Base-by-base conservation (phyloP, 2,797 vertebrate genomes). In the Sardinella longiceps region DNA sequence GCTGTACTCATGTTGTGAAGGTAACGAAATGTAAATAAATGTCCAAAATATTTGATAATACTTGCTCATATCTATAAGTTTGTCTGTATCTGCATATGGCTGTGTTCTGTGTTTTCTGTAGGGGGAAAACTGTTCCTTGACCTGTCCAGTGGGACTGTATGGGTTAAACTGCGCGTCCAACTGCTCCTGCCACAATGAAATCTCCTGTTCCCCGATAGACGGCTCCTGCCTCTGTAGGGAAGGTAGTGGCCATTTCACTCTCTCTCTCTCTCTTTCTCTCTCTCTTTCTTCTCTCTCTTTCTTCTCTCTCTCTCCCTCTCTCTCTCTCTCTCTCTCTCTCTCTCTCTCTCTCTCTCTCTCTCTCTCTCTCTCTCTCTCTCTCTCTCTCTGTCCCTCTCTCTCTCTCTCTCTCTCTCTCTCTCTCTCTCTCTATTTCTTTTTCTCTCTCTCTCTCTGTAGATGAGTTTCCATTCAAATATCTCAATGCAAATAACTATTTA, bases 161-260 rank as follows among this genome's bases (percentile, higher is more conserved):
- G 98, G 98, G 39, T 91, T 94, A 85, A 98, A 97, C 90, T 99
- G 98, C 92, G 96, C 96, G 0, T 98, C 95, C 0, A 90, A 96
- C 48, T 99, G 98, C 86, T 94, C 93, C 91, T 99, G 98, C 92
- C 94, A 93, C 87, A 98, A 99, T 0, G 94, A 95, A 0, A 97
- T 96, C 0, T 87, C 93, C 39, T 99, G 98, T 90, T 98, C 96
- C 84, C 96, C 97, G 0, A 90, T 95, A 63, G 97, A 99, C 1
- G 98, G 98, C 25, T 96, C 96, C 86, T 99, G 98, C 87, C 90
- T 96, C 90, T 99, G 98, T 95, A 97, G 90, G 91, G 97, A 98
- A 96, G 98, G 98, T 99, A 96, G 15, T 87, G 50, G 45, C 58
- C 82, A 53, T 25, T 25, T 53, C 39, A 63, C 48, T 30, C 37